A percentile compares a stretch with the other conserved stretches of the same genome.
phyloP scores from a whole-genome alignment of 2,888 invertebrate genomes.

The Nomada lathburiana region DNA sequence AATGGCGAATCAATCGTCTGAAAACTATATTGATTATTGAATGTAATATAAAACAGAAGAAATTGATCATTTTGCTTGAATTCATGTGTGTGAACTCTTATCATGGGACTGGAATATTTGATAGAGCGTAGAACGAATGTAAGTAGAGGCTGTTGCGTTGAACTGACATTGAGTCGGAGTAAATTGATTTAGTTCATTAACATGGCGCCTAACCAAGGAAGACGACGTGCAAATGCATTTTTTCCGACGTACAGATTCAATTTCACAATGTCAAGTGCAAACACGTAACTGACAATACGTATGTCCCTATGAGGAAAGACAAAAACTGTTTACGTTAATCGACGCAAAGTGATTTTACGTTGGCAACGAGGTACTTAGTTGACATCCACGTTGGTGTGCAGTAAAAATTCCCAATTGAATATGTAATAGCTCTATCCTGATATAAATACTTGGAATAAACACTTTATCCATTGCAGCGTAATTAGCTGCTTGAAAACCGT shows the following conservation, averaged over 20 bases:
- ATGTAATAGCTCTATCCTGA: neutral
- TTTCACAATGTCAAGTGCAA: neutral
- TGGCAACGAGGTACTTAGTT: neutral
- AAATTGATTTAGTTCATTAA: neutral
- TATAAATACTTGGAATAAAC: neutral
- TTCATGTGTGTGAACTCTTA: no score
- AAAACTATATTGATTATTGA: no score
- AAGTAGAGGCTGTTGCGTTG: neutral
- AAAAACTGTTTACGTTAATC: neutral
- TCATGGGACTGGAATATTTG: no score
- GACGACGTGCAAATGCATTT: neutral
- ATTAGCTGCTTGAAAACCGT: neutral
- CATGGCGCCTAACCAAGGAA: no score
- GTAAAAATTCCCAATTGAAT: neutral
- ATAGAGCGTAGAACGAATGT: neutral
- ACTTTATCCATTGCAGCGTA: neutral
- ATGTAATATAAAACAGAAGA: no score
- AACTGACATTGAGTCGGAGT: neutral
- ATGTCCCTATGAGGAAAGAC: neutral
- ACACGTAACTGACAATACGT: neutral
- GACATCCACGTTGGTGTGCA: neutral
- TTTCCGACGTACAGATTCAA: no score
- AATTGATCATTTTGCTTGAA: no score
- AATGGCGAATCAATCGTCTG: no score
- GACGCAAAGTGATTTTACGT: neutral